Conservation (phyloP, 2,113 vertebrate species). For the Elephantulus edwardii region DNA sequence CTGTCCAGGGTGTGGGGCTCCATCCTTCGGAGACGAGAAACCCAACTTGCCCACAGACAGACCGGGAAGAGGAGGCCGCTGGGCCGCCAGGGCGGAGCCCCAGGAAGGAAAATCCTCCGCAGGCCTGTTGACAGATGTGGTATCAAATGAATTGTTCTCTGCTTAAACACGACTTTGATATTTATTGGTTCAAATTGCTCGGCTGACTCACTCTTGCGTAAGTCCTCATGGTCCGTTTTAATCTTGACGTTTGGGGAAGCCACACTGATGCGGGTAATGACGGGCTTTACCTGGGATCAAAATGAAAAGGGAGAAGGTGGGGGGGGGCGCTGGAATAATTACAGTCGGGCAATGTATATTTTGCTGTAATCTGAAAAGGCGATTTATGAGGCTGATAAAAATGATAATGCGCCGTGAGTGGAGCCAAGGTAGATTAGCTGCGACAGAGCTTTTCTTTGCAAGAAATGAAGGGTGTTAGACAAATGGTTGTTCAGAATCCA, state of each 20-base stretch:
- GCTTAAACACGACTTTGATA: conserved; percentile 86
- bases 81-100: conserved; percentile 81
- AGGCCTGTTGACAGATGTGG: conserved; percentile 86
- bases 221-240: conserved; percentile 84
- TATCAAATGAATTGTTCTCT: conserved; percentile 88
- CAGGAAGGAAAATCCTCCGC: conserved; percentile 83
- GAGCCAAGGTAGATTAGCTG: conserved; percentile 70
- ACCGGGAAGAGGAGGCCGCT: conserved; percentile 70
- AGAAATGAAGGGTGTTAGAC: conserved; percentile 56
- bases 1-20: conserved; percentile 61
- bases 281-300: conserved; percentile 84
- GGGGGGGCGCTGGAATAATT: conserved; percentile 78
- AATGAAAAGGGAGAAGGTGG: conserved; percentile 79
- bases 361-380: conserved; percentile 81
- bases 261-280: conserved; percentile 82
- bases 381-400: conserved; percentile 79
- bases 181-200: conserved; percentile 90
- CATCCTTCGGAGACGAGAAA: conserved; percentile 64
- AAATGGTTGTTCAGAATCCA: conserved; percentile 43
- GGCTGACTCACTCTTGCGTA: conserved; percentile 85
- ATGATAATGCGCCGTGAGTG: conserved; percentile 62
- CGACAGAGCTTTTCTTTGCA: conserved; percentile 59
- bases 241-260: conserved; percentile 84
- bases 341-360: conserved; percentile 74
- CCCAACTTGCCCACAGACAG: conserved; percentile 64